Conservation (phyloP, 2,888 invertebrate species). For the Sialis fuliginosa region DNA sequence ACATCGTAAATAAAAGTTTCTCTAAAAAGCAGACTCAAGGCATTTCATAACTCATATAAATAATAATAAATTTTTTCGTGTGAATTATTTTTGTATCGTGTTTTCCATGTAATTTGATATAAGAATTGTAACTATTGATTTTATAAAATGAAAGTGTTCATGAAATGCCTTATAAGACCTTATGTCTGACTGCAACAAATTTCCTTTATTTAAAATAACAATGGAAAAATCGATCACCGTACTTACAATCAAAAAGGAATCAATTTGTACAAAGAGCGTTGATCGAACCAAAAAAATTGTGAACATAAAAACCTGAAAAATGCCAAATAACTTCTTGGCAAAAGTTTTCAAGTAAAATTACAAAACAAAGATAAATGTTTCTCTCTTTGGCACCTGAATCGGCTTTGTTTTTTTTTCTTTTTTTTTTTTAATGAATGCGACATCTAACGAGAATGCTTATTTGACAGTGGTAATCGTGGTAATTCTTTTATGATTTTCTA, state of each 20-base stretch:
- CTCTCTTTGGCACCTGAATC: constrained; percentile 2
- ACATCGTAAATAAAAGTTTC: constrained; percentile 20
- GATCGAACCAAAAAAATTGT: constrained; percentile 5
- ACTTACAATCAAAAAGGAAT: constrained; percentile 7
- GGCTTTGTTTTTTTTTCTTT: background rate
- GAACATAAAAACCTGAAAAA: background rate
- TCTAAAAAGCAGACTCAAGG: constrained; percentile 25
- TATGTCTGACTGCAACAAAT: constrained; percentile 26
- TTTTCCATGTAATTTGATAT: background rate
- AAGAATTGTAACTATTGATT: background rate
- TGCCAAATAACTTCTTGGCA: constrained; percentile 2
- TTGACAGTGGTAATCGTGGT: background rate
- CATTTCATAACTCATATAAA: constrained; percentile 20
- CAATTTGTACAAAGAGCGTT: background rate
- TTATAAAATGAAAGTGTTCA: constrained; percentile 13
- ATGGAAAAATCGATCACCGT: constrained; percentile 19
- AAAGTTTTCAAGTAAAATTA: constrained; percentile 1
- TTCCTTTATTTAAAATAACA: constrained; percentile 20
- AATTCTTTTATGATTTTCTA: background rate
- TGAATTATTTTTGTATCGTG: constrained; percentile 4
- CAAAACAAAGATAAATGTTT: constrained; percentile 5
- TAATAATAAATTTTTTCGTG: background rate
- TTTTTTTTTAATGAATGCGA: background rate
- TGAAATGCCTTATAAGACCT: constrained; percentile 27
- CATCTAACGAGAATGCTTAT: background rate